Evolutionary conservation across 37 sponge, comb jelly and placozoan genomes (phyloP).

Genomic region (Cladorhizidae sp.): DNA sequence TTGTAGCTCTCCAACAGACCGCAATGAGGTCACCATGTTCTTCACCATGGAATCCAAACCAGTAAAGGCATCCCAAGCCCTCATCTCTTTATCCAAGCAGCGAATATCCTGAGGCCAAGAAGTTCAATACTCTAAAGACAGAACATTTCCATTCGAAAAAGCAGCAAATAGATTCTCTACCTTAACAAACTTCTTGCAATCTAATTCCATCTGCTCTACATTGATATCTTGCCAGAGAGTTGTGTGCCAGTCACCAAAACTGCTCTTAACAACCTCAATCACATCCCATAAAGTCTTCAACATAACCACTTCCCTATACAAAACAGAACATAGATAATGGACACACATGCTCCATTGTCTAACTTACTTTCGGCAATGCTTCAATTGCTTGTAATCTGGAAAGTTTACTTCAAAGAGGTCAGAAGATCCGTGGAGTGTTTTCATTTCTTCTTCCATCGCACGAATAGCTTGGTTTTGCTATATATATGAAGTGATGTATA

Average conservation of each 20-base stretch:
- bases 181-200: slow-evolving; percentile 97
- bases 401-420: slow-evolving; percentile 95
- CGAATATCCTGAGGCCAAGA: slow-evolving; percentile 77
- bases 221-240: slow-evolving; percentile 95
- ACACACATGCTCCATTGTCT: neutral
- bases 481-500: too few species aligned
- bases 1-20: slow-evolving; percentile 97
- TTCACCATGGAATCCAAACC: slow-evolving; percentile 95
- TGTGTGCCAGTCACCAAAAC: slow-evolving; percentile 94
- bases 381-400: slow-evolving; percentile 98
- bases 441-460: slow-evolving; percentile 88
- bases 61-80: slow-evolving; percentile 97
- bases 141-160: too few species aligned
- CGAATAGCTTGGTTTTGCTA: slow-evolving; percentile 54
- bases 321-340: neutral
- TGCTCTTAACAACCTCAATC: slow-evolving; percentile 85
- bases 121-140: too few species aligned
- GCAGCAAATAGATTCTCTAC: neutral
- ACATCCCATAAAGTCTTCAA: slow-evolving; percentile 95
- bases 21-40: slow-evolving; percentile 99
- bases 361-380: slow-evolving; percentile 83
- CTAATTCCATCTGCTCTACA: slow-evolving; percentile 97
- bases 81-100: slow-evolving; percentile 93
- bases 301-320: slow-evolving; percentile 60
- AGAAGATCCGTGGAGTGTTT: slow-evolving; percentile 73